Percentiles rank a stretch among this genome's conserved stretches.
phyloP scores from a whole-genome alignment of 1,140 invertebrate genomes.

The Oscheius sp. region DNA sequence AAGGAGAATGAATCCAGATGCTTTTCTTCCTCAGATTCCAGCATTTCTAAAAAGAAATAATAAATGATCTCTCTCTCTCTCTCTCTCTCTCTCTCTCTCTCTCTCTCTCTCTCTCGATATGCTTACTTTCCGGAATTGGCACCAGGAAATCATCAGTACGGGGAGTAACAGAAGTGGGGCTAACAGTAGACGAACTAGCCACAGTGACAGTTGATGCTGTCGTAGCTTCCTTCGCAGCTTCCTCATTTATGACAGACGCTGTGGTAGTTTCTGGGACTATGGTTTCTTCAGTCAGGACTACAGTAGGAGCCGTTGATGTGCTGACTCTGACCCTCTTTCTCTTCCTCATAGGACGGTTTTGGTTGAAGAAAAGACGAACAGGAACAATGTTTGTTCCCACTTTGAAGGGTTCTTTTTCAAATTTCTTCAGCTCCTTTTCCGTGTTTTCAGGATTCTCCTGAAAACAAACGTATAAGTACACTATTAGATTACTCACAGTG shows the following conservation, averaged over 20 bases:
- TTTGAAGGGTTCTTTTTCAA: background rate
- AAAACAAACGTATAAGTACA: background rate
- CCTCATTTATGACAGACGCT: background rate
- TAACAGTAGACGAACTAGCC: background rate
- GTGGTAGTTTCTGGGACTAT: background rate
- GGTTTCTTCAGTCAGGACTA: no score
- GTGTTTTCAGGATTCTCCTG: background rate
- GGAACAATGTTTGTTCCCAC: background rate
- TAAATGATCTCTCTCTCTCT: no score
- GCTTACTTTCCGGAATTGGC: background rate
- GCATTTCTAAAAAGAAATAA: no score
- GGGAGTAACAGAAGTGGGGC: background rate
- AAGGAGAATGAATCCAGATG: background rate
- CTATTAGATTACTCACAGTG: background rate
- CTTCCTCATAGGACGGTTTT: background rate
- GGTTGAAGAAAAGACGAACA: background rate
- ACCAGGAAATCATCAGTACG: background rate
- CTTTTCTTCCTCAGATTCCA: background rate
- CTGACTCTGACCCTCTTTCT: no score
- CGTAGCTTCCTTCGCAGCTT: background rate
- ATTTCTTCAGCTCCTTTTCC: background rate
- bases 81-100: no score
- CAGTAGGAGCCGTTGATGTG: no score
- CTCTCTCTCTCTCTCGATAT: background rate
- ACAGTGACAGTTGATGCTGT: background rate